These are phyloP conservation scores for Myotis lucifugus DNA, from an alignment of 2,113 vertebrate species.

Conservation along the genomic window DNA sequence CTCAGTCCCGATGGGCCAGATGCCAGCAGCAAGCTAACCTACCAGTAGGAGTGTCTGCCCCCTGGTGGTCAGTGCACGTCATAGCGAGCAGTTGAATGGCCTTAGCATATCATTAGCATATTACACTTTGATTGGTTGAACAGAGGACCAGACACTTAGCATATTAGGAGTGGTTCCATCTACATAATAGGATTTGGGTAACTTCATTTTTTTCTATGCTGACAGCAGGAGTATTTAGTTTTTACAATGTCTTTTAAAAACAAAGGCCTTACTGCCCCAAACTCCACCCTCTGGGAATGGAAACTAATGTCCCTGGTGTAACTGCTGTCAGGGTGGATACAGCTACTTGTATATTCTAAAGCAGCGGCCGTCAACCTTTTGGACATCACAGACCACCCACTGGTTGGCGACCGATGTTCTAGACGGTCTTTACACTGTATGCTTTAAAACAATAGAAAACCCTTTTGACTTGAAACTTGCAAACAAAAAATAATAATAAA, in stretches of 20 bases:
- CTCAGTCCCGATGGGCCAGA: too few relatives aligned
- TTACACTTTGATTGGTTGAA: too few relatives aligned
- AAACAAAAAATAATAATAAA: conserved; percentile 80
- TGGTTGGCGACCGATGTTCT: conserved; percentile 34
- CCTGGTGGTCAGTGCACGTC: too few relatives aligned
- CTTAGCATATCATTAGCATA: too few relatives aligned
- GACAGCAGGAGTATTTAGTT: background rate
- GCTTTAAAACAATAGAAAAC: conserved; percentile 78
- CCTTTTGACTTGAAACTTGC: conserved; percentile 83
- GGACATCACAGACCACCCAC: too few relatives aligned
- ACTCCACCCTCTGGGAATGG: conserved; percentile 73
- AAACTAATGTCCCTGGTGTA: conserved; percentile 42
- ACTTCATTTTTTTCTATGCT: background rate
- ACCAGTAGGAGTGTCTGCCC: too few relatives aligned
- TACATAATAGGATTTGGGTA: too few relatives aligned
- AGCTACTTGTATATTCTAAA: background rate
- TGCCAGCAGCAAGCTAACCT: too few relatives aligned
- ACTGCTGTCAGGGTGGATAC: conserved; percentile 54
- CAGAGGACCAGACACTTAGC: too few relatives aligned
- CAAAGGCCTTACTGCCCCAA: conserved; percentile 57
- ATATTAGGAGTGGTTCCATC: background rate
- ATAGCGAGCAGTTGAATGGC: too few relatives aligned
- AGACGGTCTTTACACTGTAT: conserved; percentile 85
- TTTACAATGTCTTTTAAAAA: background rate
- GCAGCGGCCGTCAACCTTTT: background rate